These are phyloP conservation scores for Nannoperca australis DNA, from an alignment of 2,797 vertebrate species.

Conservation along the genomic window DNA sequence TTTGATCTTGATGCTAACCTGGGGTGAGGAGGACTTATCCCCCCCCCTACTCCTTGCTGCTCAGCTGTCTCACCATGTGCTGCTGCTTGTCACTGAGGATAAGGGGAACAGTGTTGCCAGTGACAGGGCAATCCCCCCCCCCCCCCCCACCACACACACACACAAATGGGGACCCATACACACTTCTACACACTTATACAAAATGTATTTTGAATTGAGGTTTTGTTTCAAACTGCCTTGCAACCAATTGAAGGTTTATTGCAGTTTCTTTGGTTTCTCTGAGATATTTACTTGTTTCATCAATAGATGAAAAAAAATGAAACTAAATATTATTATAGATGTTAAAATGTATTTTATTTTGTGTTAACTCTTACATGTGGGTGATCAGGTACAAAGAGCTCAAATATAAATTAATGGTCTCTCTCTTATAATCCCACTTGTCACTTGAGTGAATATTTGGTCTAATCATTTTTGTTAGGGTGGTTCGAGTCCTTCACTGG, in stretches of 20 bases:
- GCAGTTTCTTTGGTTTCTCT: neutral
- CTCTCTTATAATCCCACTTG: neutral
- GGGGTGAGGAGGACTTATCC: slow-evolving; percentile 61
- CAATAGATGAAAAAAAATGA: neutral
- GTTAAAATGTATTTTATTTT: neutral
- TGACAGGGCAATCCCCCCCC: slow-evolving; percentile 73
- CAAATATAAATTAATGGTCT: neutral
- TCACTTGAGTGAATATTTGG: neutral
- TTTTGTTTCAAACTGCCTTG: neutral
- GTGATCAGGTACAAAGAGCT: neutral
- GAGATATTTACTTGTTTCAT: neutral
- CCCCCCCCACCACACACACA: slow-evolving; percentile 35
- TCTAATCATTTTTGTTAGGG: neutral
- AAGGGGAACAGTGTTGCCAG: slow-evolving; percentile 78
- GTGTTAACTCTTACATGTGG: neutral
- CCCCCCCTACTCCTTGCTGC: slow-evolving; percentile 40
- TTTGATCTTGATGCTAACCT: slow-evolving; percentile 78
- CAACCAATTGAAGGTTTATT: neutral
- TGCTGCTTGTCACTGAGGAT: slow-evolving; percentile 88
- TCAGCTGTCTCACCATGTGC: slow-evolving; percentile 96
- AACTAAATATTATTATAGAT: neutral
- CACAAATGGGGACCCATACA: slow-evolving; percentile 3
- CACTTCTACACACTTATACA: neutral
- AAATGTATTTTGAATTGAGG: neutral
- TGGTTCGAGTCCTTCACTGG: neutral